These are phyloP conservation scores for Anolis apletophallus DNA, from an alignment of 2,797 vertebrate species.

Conservation along the genomic window DNA sequence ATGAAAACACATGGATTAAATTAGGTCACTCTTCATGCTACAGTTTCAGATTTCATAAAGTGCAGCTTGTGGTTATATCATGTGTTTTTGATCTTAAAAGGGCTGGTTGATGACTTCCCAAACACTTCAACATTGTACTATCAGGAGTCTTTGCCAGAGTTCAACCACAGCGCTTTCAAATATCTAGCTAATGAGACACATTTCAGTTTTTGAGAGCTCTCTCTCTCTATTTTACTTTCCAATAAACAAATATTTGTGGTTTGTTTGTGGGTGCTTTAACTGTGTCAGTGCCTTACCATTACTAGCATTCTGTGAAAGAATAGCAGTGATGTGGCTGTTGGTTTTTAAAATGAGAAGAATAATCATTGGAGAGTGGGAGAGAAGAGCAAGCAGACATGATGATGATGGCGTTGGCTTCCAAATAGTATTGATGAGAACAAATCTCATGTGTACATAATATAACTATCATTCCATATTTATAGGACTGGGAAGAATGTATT, in stretches of 20 bases:
- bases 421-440: not conserved
- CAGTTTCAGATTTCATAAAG: constrained; percentile 89
- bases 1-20: constrained; percentile 85
- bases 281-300: constrained; percentile 58
- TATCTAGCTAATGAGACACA: constrained; percentile 72
- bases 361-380: not conserved
- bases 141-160: constrained; percentile 67
- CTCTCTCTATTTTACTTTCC: constrained; percentile 68
- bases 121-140: constrained; percentile 67
- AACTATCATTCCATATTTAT: not conserved
- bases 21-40: constrained; percentile 86
- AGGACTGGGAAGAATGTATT: too few species aligned
- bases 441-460: not conserved
- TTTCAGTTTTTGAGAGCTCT: constrained; percentile 52
- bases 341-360: constrained; percentile 48
- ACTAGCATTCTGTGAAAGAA: constrained; percentile 51
- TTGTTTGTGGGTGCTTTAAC: constrained; percentile 69
- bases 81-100: constrained; percentile 75
- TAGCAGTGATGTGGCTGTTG: constrained; percentile 23
- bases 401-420: not conserved
- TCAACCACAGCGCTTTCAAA: constrained; percentile 67
- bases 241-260: constrained; percentile 77
- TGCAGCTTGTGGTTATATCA: constrained; percentile 77
- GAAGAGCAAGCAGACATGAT: constrained; percentile 25
- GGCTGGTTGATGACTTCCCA: constrained; percentile 74